phyloP scores from a whole-genome alignment of 2,113 vertebrate species.

The Eclectus roratus region DNA sequence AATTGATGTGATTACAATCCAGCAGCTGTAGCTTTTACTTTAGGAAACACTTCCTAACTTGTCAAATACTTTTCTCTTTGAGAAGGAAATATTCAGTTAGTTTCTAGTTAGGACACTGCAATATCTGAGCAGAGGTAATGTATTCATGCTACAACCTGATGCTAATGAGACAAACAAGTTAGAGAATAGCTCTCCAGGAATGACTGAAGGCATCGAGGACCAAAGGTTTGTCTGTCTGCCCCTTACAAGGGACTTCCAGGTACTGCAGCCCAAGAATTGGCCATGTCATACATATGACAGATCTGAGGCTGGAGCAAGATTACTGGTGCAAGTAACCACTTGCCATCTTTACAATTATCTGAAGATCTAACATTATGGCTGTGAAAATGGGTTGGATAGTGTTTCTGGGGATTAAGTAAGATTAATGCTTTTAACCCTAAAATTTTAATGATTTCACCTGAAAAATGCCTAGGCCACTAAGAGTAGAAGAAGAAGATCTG shows the following conservation, averaged over 20 bases:
- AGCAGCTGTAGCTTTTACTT: not conserved
- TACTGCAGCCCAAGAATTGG: constrained; percentile 48
- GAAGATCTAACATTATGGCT: not conserved
- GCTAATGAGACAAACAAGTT: not conserved
- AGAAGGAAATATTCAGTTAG: not conserved
- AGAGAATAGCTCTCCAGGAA: not conserved
- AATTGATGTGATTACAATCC: not conserved
- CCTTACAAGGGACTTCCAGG: not conserved
- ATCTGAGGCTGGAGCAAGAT: constrained; percentile 7
- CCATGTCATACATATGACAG: not conserved
- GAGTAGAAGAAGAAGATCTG: not conserved
- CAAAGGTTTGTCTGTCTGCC: not conserved
- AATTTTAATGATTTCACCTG: not conserved
- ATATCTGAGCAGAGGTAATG: not conserved
- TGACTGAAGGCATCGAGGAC: not conserved
- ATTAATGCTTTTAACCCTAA: not conserved
- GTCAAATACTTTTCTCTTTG: not conserved
- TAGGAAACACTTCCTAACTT: not conserved
- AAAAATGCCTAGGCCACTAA: not conserved
- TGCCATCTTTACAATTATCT: not conserved
- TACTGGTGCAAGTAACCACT: not conserved
- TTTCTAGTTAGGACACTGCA: not conserved
- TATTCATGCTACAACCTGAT: not conserved
- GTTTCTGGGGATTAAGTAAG: not conserved
- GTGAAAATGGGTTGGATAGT: not conserved